Conservation (phyloP, 1,140 invertebrate species). For the Drosophila pandora region DNA sequence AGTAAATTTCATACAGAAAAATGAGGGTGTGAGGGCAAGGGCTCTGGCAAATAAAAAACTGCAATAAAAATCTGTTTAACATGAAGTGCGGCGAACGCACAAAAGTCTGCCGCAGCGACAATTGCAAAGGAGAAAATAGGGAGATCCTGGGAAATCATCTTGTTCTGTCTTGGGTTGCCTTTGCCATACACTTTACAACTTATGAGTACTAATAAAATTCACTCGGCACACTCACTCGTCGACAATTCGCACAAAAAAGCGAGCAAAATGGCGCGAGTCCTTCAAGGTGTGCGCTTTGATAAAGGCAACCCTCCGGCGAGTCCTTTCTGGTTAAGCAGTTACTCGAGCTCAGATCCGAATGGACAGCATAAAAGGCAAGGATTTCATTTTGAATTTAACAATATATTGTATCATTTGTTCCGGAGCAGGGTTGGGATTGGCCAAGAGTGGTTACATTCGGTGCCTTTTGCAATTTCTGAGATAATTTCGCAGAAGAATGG, state of each 20-base stretch:
- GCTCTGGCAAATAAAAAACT: constrained; percentile 71
- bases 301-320: constrained; percentile 16
- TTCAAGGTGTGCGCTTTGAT: constrained; percentile 68
- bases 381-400: constrained; percentile 55
- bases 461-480: constrained; percentile 61
- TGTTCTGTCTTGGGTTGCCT: constrained; percentile 28
- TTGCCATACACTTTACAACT: constrained; percentile 75
- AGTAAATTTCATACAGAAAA: constrained; percentile 55
- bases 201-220: constrained; percentile 80
- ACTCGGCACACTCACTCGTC: constrained; percentile 61
- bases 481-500: constrained; percentile 56
- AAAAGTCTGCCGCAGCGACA: constrained; percentile 52
- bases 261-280: constrained; percentile 39
- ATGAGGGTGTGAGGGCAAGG: not conserved
- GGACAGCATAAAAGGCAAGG: constrained; percentile 48
- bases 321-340: constrained; percentile 14
- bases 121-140: constrained; percentile 16
- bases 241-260: constrained; percentile 29
- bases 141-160: constrained; percentile 30
- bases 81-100: constrained; percentile 64
- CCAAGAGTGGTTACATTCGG: constrained; percentile 39
- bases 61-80: constrained; percentile 81
- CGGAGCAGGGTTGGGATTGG: constrained; percentile 4
- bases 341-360: constrained; percentile 23
- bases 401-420: constrained; percentile 34